These are phyloP conservation scores for Dusona sp. DNA, from an alignment of 2,888 invertebrate species.

Conservation along the genomic window DNA sequence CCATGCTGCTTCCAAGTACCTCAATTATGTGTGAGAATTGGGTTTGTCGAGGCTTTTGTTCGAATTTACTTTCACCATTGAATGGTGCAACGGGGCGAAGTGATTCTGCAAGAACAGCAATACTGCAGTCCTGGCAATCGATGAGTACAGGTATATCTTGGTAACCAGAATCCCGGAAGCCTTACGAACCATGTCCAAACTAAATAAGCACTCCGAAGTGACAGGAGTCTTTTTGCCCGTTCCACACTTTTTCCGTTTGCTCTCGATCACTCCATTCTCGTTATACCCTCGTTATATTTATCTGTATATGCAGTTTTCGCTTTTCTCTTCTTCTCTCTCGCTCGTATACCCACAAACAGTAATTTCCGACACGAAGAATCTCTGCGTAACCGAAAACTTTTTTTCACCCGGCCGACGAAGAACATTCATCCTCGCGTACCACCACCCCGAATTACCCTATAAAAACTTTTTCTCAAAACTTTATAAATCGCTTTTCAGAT, in stretches of 20 bases:
- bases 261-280: slow-evolving; percentile 30
- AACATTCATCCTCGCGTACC: slow-evolving; percentile 70
- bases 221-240: slow-evolving; percentile 14
- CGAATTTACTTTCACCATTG: slow-evolving; percentile 62
- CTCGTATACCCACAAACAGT: slow-evolving; percentile 48
- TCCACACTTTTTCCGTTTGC: slow-evolving; percentile 31
- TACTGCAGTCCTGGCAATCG: slow-evolving; percentile 27
- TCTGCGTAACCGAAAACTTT: slow-evolving; percentile 68
- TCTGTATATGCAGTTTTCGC: neutral
- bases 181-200: slow-evolving; percentile 31
- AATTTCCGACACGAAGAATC: slow-evolving; percentile 60
- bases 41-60: slow-evolving; percentile 63
- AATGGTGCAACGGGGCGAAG: slow-evolving; percentile 24
- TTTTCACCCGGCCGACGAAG: slow-evolving; percentile 59
- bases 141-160: slow-evolving; percentile 16
- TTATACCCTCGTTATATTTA: neutral
- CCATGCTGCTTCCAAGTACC: slow-evolving; percentile 49
- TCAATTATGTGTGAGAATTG: slow-evolving; percentile 65
- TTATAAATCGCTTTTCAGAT: slow-evolving; percentile 70
- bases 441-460: slow-evolving; percentile 66
- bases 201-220: slow-evolving; percentile 31
- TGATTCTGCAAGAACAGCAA: slow-evolving; percentile 30
- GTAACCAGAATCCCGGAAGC: slow-evolving; percentile 8
- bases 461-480: slow-evolving; percentile 69
- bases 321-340: neutral